These are phyloP conservation scores for Marmota monax DNA, from an alignment of 2,113 vertebrate genomes.

Conservation along the genomic window DNA sequence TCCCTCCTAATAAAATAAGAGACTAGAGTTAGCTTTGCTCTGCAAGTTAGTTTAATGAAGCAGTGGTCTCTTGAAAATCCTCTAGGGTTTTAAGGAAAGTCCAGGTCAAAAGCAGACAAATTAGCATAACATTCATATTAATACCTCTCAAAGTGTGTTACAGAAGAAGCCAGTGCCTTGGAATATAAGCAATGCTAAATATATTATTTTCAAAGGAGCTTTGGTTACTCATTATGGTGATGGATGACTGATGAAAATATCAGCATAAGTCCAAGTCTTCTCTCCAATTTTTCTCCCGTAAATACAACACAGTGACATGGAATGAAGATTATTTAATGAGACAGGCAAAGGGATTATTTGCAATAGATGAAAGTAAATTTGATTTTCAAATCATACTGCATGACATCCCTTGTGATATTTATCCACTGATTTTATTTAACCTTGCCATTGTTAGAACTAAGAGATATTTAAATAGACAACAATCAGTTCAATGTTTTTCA, in stretches of 20 bases:
- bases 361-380: conserved; percentile 56
- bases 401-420: conserved; percentile 49
- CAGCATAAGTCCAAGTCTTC: conserved; percentile 16
- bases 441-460: conserved; percentile 67
- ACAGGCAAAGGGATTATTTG: conserved; percentile 48
- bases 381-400: conserved; percentile 58
- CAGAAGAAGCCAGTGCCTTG: conserved; percentile 86
- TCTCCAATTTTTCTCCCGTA: conserved; percentile 24
- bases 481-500: conserved; percentile 55
- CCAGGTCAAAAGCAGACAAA: conserved; percentile 89
- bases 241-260: conserved; percentile 88
- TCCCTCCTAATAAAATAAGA: conserved; percentile 85
- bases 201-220: conserved; percentile 90
- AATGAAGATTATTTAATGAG: conserved; percentile 62
- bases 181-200: conserved; percentile 92
- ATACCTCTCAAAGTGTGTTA: conserved; percentile 87
- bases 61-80: conserved; percentile 87
- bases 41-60: conserved; percentile 86
- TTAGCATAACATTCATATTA: conserved; percentile 91
- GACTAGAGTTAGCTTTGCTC: conserved; percentile 84
- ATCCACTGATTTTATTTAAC: conserved; percentile 66
- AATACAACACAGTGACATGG: neutral
- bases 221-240: conserved; percentile 94
- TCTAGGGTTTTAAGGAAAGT: conserved; percentile 86
- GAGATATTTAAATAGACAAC: conserved; percentile 43